Percentiles rank a stretch among this genome's conserved stretches.
Evolutionary conservation across 64 coral and sea anemone species (phyloP).

Genomic region (Actinia tenebrosa): DNA sequence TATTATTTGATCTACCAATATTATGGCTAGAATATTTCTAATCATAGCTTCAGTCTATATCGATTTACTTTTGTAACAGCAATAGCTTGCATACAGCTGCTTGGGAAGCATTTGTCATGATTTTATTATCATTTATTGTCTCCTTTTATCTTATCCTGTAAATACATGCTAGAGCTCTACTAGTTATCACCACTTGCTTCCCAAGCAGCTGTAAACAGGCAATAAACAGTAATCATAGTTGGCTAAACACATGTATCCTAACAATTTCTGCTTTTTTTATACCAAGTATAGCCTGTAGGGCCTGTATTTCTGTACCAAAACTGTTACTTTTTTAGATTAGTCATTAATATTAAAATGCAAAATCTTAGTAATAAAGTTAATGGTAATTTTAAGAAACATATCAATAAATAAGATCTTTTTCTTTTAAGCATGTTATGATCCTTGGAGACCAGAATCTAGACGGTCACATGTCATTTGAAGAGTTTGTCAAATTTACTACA

Average conservation of each 20-base stretch:
- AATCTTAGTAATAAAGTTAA: too few relatives aligned
- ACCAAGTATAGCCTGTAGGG: not conserved
- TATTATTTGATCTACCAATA: not conserved
- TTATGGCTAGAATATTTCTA: not conserved
- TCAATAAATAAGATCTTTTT: not conserved
- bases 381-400: not conserved
- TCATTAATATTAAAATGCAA: not conserved
- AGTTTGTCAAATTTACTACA: conserved; percentile 92
- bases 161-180: too few relatives aligned
- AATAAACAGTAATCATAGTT: too few relatives aligned
- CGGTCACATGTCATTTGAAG: conserved; percentile 96
- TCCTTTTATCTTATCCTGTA: too few relatives aligned
- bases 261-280: not conserved
- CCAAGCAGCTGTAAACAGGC: too few relatives aligned
- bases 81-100: too few relatives aligned
- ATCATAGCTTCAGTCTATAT: not conserved
- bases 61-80: too few relatives aligned
- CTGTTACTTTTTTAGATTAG: not conserved
- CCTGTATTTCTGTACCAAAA: not conserved
- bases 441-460: conserved; percentile 85
- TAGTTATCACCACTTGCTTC: too few relatives aligned
- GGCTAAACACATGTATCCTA: too few relatives aligned
- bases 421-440: conserved; percentile 86
- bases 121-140: too few relatives aligned
- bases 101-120: too few relatives aligned